These are phyloP conservation scores for Uloborus plumipes DNA, from an alignment of 2,888 invertebrate genomes.

Conservation along the genomic window DNA sequence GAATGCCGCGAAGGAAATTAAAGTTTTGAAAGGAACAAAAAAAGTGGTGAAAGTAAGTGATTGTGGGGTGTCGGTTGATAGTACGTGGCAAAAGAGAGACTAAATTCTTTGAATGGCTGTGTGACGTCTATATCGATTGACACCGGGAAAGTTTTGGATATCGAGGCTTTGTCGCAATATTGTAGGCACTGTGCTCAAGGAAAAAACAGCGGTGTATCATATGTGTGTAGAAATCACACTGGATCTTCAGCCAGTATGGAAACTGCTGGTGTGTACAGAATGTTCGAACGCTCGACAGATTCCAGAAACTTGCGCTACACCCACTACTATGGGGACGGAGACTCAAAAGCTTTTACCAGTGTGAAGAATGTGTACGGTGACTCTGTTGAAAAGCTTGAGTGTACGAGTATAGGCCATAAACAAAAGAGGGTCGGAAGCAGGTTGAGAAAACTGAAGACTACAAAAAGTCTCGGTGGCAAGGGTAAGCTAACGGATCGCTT, in stretches of 20 bases:
- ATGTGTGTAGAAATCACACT: background rate
- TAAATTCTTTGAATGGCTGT: too few relatives aligned
- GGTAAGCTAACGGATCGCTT: constrained; percentile 19
- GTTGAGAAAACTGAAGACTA: background rate
- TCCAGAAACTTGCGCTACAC: background rate
- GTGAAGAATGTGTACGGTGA: background rate
- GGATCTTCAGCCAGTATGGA: background rate
- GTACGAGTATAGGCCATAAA: background rate
- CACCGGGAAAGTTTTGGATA: too few relatives aligned
- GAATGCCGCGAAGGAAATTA: too few relatives aligned
- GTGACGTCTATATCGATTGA: too few relatives aligned
- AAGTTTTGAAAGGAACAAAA: too few relatives aligned
- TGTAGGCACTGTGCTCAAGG: too few relatives aligned
- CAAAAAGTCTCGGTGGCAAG: background rate
- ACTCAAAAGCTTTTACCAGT: constrained; percentile 2
- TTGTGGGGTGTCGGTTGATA: too few relatives aligned
- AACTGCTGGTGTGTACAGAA: background rate
- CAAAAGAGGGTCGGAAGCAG: background rate
- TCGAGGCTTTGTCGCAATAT: too few relatives aligned
- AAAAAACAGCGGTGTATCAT: too few relatives aligned
- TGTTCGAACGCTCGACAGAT: background rate
- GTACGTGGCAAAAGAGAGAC: too few relatives aligned
- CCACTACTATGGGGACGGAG: constrained; percentile 13
- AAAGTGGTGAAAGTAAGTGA: too few relatives aligned
- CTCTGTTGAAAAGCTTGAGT: constrained; percentile 3